Base-by-base conservation (phyloP, 2,113 vertebrate genomes). In the Labeo rohita region DNA sequence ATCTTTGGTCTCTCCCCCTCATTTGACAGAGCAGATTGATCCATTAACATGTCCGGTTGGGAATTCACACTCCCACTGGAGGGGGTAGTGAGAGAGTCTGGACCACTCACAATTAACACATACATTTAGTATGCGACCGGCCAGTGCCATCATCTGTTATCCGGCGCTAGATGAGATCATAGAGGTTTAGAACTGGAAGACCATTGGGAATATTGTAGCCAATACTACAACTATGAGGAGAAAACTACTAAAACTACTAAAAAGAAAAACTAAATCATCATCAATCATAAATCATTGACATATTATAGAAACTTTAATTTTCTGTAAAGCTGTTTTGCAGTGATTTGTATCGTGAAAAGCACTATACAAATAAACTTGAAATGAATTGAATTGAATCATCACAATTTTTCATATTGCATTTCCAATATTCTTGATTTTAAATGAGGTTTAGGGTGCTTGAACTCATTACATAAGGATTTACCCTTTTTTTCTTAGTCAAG, bases 41-140 rank as follows among this genome's bases (percentile, higher is more conserved):
- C 50, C 68, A 84, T 93, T 93, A 93, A 91, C 92, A 92, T 91
- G 90, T 87, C 91, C 90, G 91, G 91, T 90, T 88, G 91, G 89
- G 93, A 95, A 92, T 93, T 92, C 89, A 88, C 92, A 92, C 91
- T 89, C 87, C 89, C 92, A 90, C 89, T 92, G 89, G 89, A 93
- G 84, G 84, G 91, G 92, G 87, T 90, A 91, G 89, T 86, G 88
- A 88, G 91, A 86, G 85, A 91, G 87, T 86, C 82, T 87, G 85
- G 88, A 93, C 90, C 87, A 88, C 88, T 92, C 88, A 91, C 91
- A 92, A 93, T 93, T 93, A 94, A 92, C 92, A 92, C 87, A 87
- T 91, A 89, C 88, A 89, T 88, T 93, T 90, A 88, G 90, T 90
- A 92, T 92, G 93, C 90, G 89, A 90, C 89, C 2, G 34, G 68